Percentiles rank a stretch among this genome's conserved stretches.
Conservation (phyloP, 2,797 vertebrate genomes). For the Malurus splendens region DNA sequence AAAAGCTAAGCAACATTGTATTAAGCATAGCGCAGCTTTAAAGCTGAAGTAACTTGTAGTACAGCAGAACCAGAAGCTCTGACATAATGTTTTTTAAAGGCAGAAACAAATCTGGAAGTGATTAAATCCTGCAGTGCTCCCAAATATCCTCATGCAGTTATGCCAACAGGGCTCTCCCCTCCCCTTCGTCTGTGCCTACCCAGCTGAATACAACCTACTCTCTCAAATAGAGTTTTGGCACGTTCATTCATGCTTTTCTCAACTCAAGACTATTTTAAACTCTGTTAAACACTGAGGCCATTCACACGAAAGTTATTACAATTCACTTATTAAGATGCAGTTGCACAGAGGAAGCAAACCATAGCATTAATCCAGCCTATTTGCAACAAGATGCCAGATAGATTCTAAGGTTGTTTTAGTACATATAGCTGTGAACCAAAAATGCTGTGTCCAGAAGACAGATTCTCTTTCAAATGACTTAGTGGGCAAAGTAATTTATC, state of each 20-base stretch:
- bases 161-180: background rate
- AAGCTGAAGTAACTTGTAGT: background rate
- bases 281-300: slow-evolving; percentile 1
- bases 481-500: background rate
- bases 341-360: background rate
- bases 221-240: slow-evolving; percentile 40
- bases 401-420: background rate
- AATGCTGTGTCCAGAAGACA: background rate
- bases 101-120: slow-evolving; percentile 24
- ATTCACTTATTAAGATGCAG: slow-evolving; percentile 33
- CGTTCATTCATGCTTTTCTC: slow-evolving; percentile 20
- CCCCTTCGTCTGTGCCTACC: background rate
- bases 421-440: background rate
- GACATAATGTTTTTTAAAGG: background rate
- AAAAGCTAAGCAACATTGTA: background rate
- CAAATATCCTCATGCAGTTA: background rate
- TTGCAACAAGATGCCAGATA: background rate
- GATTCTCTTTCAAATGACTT: background rate
- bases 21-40: background rate
- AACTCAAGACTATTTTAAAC: slow-evolving; percentile 27
- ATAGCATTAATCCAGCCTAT: background rate
- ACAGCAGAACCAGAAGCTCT: background rate
- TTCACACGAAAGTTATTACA: slow-evolving; percentile 29
- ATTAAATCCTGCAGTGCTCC: slow-evolving; percentile 22
- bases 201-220: slow-evolving; percentile 31